Conservation (phyloP, 2,113 vertebrate species). For the Furnarius figulus region DNA sequence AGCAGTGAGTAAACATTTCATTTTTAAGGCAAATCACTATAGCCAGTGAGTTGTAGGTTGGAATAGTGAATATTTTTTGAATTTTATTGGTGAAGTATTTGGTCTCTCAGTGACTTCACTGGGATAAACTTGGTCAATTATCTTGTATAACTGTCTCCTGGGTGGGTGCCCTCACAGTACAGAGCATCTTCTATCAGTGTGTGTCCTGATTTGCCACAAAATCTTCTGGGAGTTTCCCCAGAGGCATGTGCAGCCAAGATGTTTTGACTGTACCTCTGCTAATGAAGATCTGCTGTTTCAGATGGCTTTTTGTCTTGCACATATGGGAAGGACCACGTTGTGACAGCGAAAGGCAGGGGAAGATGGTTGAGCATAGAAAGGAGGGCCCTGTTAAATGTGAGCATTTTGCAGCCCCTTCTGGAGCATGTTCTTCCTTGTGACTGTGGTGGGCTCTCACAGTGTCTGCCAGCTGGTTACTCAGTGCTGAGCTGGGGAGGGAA, state of each 20-base stretch:
- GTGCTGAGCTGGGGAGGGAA: neutral
- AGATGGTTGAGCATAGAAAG: neutral
- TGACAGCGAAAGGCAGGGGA: neutral
- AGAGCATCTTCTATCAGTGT: neutral
- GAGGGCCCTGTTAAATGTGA: neutral
- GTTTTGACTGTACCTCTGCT: neutral
- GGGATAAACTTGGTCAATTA: neutral
- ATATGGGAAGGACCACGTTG: neutral
- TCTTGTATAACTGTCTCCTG: neutral
- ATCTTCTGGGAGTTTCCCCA: neutral
- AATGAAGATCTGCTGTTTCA: neutral
- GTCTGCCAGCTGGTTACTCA: neutral
- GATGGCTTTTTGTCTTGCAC: neutral
- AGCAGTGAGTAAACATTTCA: neutral
- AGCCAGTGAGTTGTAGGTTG: neutral
- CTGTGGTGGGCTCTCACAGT: neutral
- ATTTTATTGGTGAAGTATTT: neutral
- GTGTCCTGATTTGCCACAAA: neutral
- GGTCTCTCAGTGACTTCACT: neutral
- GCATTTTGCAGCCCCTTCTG: neutral
- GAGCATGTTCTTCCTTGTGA: neutral
- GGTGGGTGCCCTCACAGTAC: neutral
- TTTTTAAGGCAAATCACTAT: neutral
- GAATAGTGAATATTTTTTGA: fast-evolving
- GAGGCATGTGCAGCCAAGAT: neutral